These are phyloP conservation scores for Monopterus albus DNA, from an alignment of 2,113 vertebrate species.

Conservation along the genomic window DNA sequence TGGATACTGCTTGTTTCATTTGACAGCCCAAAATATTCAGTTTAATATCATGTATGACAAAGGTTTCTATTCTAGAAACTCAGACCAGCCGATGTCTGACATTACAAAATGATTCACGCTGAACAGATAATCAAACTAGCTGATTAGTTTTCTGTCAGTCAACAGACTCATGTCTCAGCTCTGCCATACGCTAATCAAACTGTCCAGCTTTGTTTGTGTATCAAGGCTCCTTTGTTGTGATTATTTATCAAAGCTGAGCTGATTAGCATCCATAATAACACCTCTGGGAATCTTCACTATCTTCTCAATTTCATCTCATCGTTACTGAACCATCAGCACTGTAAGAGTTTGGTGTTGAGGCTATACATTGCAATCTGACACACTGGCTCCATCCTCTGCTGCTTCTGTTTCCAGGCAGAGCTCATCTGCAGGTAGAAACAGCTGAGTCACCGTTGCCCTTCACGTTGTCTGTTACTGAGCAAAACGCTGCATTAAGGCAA, in stretches of 20 bases:
- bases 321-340: neutral
- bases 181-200: neutral
- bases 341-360: no score
- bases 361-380: neutral
- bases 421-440: conserved; percentile 50
- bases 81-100: neutral
- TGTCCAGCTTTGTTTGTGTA: neutral
- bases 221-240: neutral
- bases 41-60: neutral
- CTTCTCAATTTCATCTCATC: neutral
- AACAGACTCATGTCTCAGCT: no score
- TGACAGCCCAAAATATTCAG: no score
- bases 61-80: neutral
- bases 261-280: neutral
- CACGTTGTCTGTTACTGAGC: conserved; percentile 3
- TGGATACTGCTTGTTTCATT: neutral
- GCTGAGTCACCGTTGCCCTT: conserved; percentile 75
- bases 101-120: no score
- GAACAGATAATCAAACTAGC: no score
- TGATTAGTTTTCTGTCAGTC: no score
- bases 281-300: neutral
- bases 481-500: neutral
- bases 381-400: conserved; percentile 17
- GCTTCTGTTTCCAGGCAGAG: conserved; percentile 68
- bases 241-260: neutral